Conservation (phyloP, 2,113 vertebrate species). For the Silurus meridionalis region DNA sequence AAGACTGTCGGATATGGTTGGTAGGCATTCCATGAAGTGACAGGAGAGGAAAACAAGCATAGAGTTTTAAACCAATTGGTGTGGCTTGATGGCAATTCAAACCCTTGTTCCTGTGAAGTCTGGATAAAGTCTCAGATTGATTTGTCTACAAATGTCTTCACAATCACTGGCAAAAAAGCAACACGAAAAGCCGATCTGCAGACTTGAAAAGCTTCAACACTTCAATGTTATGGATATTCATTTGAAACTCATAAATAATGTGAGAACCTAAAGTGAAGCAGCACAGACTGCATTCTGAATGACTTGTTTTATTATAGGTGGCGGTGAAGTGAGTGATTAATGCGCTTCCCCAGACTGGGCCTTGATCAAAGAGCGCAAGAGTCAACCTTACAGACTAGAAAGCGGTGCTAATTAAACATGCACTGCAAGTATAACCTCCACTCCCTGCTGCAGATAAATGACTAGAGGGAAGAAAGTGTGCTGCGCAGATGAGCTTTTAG, state of each 20-base stretch:
- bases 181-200: neutral
- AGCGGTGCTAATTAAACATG: constrained; percentile 46
- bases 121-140: neutral
- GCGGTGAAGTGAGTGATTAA: constrained; percentile 31
- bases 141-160: neutral
- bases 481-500: constrained; percentile 18
- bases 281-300: neutral
- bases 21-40: neutral
- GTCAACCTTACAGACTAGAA: constrained; percentile 31
- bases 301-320: constrained; percentile 30
- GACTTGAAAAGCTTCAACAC: neutral
- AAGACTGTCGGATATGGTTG: neutral
- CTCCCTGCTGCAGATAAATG: constrained; percentile 18
- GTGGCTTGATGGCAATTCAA: neutral
- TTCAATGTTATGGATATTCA: neutral
- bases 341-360: constrained; percentile 11
- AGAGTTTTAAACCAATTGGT: neutral
- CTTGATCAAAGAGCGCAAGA: constrained; percentile 43
- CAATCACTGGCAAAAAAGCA: neutral
- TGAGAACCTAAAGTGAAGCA: neutral
- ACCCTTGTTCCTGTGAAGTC: neutral
- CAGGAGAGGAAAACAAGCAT: neutral
- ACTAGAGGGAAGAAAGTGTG: constrained; percentile 24
- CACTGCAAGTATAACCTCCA: constrained; percentile 20
- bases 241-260: neutral